A percentile compares a stretch with the other conserved stretches of the same genome.
Conservation (phyloP, 2,888 invertebrate genomes). For the Zele albiditarsus region DNA sequence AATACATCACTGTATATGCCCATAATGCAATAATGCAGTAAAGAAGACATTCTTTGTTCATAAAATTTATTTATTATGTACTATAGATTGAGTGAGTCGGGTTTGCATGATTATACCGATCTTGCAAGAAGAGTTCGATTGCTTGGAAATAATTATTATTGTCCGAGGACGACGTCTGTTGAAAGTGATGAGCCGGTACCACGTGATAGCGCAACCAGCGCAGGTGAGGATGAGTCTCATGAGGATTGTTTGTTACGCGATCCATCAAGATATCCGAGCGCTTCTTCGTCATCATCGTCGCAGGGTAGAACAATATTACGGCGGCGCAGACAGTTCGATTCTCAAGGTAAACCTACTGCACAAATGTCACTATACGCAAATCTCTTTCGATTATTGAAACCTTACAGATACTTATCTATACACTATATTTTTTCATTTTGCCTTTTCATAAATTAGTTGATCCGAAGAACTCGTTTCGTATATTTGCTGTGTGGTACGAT, state of each 20-base stretch:
- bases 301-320: constrained; percentile 68
- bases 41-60: neutral
- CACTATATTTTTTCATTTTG: neutral
- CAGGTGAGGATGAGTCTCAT: constrained; percentile 69
- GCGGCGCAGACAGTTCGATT: constrained; percentile 68
- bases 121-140: constrained; percentile 67
- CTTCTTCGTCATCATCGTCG: constrained; percentile 59
- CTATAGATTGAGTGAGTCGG: constrained; percentile 66
- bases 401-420: constrained; percentile 38
- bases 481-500: neutral
- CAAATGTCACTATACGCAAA: neutral
- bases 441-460: neutral
- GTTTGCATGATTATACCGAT: constrained; percentile 66
- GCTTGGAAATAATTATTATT: constrained; percentile 61
- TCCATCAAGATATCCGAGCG: constrained; percentile 55
- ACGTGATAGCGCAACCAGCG: constrained; percentile 70
- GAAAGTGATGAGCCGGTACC: constrained; percentile 68
- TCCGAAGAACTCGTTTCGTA: too few species aligned
- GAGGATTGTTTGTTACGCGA: constrained; percentile 60
- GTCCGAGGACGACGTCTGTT: constrained; percentile 55
- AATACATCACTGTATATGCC: neutral
- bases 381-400: constrained; percentile 63
- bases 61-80: constrained; percentile 12
- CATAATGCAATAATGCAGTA: neutral
- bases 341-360: constrained; percentile 61